Base-by-base conservation (phyloP, 64 coral and sea anemone species). In the Pachyseris speciosa region DNA sequence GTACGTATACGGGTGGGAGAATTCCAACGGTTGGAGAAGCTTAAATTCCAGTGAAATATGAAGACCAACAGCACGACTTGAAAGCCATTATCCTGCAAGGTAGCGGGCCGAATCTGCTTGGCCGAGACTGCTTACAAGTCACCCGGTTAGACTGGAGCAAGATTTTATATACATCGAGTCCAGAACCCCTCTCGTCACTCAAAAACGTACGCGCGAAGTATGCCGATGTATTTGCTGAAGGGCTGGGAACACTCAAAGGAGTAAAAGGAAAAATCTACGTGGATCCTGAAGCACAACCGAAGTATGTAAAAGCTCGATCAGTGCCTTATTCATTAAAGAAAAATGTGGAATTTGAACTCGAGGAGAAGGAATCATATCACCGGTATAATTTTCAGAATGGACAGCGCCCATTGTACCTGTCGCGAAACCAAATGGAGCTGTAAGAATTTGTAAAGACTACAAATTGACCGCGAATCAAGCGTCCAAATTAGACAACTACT, bases 371-470 rank as follows among this genome's bases (percentile, higher is more conserved):
- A 92, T 83, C 12, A 42, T 92, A 40, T 51, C 64, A 30, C 78
- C 89, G 12, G 80, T 92, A 24, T 34, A 92, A 83, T 92, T 84
- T 53, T 60, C 75, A 55, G 89, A 92, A 74, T 86, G 91, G 83
- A 83, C 83, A 19, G 81, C 83, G 52, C 91, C 91, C 24, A 87
- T 80, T 79, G 83, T 93, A 25, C 72, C 84, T 10, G 58, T 94
- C 8, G 28, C 79, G 5, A 94, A 88, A 70, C 91, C 84, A 0
- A 94, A 94, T 49, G 91, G 91, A 19, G 43, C 73, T 29, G 89
- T 91, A 33, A 53, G 89, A 15, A 84, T 94, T 22, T 88, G 83
- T 75, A 83, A 70, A 19, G 91, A 93, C 34, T 80, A 79, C 41
- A 86, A 78, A 78, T 64, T 71, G 69, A 94, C 74, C 2, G 85